Conservation (phyloP, 2,888 invertebrate species). For the Disparrhopalites patrizii region DNA sequence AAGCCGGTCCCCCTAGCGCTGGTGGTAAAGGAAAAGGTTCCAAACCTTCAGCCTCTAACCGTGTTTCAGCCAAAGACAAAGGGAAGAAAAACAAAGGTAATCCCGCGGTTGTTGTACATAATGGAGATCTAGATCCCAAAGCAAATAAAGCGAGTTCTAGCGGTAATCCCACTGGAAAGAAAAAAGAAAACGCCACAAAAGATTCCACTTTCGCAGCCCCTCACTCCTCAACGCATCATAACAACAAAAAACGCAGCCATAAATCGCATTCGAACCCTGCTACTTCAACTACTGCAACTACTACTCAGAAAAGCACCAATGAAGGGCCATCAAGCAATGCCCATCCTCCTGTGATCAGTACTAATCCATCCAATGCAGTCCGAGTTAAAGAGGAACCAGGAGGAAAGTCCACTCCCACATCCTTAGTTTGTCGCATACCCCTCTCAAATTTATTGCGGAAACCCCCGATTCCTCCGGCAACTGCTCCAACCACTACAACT, state of each 20-base stretch:
- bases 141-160: conserved; percentile 12
- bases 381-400: conserved; percentile 33
- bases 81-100: conserved; percentile 32
- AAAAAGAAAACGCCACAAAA: conserved; percentile 6
- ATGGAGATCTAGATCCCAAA: conserved; percentile 38
- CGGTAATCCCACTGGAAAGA: conserved; percentile 22
- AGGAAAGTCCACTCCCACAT: conserved; percentile 28
- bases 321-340: conserved; percentile 4
- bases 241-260: conserved; percentile 19
- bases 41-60: conserved; percentile 34
- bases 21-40: conserved; percentile 5
- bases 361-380: conserved; percentile 11
- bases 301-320: conserved; percentile 4
- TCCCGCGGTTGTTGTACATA: conserved; percentile 30
- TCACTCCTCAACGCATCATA: conserved; percentile 18
- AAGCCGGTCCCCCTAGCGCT: not conserved
- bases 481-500: conserved; percentile 16
- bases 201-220: conserved; percentile 9
- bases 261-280: conserved; percentile 12
- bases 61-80: conserved; percentile 47
- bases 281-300: not conserved
- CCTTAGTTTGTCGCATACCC: conserved; percentile 41
- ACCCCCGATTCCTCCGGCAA: conserved; percentile 27
- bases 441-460: conserved; percentile 37
- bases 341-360: not conserved